Evolutionary conservation across 2,113 vertebrate genomes (phyloP).

Genomic region (Serinus canaria): DNA sequence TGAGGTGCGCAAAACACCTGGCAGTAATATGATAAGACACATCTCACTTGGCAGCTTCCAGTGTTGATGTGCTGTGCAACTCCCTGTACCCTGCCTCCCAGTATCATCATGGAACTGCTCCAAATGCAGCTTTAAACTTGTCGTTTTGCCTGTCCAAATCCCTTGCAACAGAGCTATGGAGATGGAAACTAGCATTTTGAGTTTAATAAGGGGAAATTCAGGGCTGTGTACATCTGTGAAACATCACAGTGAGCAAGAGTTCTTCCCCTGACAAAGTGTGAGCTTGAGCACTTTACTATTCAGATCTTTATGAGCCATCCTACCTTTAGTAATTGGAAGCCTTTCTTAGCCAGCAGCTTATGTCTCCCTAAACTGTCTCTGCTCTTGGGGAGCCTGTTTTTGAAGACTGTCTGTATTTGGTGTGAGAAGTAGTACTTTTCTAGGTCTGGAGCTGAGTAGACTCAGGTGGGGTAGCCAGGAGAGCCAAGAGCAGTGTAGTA

Average conservation of each 20-base stretch:
- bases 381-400: background rate
- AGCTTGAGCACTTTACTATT: background rate
- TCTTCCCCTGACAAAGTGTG: background rate
- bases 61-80: conserved; percentile 21
- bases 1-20: conserved; percentile 38
- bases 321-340: background rate
- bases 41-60: conserved; percentile 35
- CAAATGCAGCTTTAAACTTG: background rate
- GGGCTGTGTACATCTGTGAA: background rate
- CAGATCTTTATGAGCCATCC: background rate
- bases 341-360: background rate
- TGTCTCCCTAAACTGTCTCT: background rate
- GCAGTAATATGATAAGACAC: conserved; percentile 22
- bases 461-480: background rate
- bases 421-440: background rate
- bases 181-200: background rate
- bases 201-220: background rate
- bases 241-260: background rate
- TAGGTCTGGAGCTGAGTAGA: background rate
- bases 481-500: background rate
- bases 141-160: conserved; percentile 1
- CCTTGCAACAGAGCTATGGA: background rate
- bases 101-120: background rate
- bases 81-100: conserved; percentile 1
- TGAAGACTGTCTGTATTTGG: background rate